Evolutionary conservation across 2,113 vertebrate genomes (phyloP).

Genomic region (Electrona antarctica): DNA sequence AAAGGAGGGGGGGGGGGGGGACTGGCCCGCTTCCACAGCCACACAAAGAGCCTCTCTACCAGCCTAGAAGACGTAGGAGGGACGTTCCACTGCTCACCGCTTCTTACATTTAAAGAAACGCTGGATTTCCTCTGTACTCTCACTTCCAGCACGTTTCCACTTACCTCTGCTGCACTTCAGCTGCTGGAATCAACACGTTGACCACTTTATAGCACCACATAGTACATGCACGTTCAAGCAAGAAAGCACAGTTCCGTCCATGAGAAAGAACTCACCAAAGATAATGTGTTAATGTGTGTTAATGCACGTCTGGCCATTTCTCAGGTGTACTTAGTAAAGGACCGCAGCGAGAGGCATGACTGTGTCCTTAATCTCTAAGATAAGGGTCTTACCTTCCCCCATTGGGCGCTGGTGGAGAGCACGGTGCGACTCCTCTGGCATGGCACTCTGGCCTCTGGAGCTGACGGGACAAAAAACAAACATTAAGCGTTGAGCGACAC

Average conservation of each 20-base stretch:
- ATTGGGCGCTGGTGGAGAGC: constrained; percentile 73
- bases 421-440: constrained; percentile 78
- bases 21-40: constrained; percentile 55
- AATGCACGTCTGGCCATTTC: background rate
- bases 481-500: constrained; percentile 22
- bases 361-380: too few species aligned
- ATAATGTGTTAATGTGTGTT: too few species aligned
- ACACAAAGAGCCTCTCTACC: constrained; percentile 72
- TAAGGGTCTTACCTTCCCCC: constrained; percentile 80
- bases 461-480: constrained; percentile 65
- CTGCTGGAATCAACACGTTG: constrained; percentile 25
- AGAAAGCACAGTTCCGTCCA: too few species aligned
- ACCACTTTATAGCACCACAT: background rate
- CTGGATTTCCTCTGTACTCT: constrained; percentile 61
- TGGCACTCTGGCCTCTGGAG: constrained; percentile 74
- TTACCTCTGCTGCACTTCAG: constrained; percentile 38
- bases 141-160: constrained; percentile 55
- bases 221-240: too few species aligned
- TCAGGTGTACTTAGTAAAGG: constrained; percentile 4
- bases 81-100: constrained; percentile 47
- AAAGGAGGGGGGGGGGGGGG: constrained; percentile 12
- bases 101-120: constrained; percentile 27
- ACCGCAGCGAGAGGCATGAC: background rate
- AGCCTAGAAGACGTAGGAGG: constrained; percentile 56
- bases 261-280: too few species aligned